A percentile compares a stretch with the other conserved stretches of the same genome.
phyloP scores from a whole-genome alignment of 2,888 invertebrate species.

The Clunio marinus region DNA sequence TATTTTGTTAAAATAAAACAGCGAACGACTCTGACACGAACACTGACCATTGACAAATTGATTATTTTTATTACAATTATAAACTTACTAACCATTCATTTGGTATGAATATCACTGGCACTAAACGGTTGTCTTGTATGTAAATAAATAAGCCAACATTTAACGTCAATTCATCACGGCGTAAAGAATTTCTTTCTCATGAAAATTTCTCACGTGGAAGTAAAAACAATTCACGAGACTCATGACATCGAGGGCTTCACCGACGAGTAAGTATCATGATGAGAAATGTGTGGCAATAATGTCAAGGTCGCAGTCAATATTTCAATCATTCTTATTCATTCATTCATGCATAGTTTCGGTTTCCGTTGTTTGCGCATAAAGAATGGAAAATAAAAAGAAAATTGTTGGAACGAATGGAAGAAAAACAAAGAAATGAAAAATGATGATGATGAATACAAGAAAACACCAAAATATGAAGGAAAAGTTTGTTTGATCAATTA shows the following conservation, averaged over 20 bases:
- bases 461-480: not conserved
- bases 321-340: not conserved
- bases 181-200: not conserved
- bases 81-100: not conserved
- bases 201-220: not conserved
- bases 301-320: slow-evolving; percentile 18
- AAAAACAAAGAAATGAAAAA: slow-evolving; percentile 15
- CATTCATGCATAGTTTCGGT: not conserved
- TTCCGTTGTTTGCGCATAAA: not conserved
- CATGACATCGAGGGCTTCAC: too few species aligned
- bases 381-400: not conserved
- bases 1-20: too few species aligned
- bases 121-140: not conserved
- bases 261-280: too few species aligned
- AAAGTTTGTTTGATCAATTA: slow-evolving; percentile 35
- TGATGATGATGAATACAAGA: slow-evolving; percentile 18
- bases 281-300: not conserved
- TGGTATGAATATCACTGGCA: not conserved
- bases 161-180: not conserved
- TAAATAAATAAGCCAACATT: not conserved
- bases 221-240: too few species aligned
- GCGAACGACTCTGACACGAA: too few species aligned
- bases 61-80: slow-evolving; percentile 18
- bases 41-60: slow-evolving; percentile 5
- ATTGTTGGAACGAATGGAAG: too few species aligned